Evolutionary conservation across 2,888 invertebrate genomes (phyloP).

Genomic region (Eupsilia transversa): DNA sequence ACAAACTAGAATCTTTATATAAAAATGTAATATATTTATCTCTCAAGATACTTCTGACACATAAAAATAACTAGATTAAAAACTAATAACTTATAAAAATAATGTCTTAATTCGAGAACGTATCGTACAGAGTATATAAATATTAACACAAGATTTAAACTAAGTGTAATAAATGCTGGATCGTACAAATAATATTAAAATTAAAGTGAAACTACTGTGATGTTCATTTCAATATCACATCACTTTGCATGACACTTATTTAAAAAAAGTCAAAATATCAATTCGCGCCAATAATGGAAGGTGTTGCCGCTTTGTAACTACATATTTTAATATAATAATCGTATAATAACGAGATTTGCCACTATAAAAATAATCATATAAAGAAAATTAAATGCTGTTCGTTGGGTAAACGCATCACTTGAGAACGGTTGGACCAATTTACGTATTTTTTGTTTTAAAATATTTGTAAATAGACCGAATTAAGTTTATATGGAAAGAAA

Average conservation of each 20-base stretch:
- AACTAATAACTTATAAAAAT: constrained; percentile 48
- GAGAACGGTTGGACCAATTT: too few relatives aligned
- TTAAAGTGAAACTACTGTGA: constrained; percentile 38
- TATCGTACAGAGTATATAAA: constrained; percentile 68
- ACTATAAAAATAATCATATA: not conserved
- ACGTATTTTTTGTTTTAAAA: too few relatives aligned
- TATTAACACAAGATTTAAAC: constrained; percentile 64
- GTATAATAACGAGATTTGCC: not conserved
- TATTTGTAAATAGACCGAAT: too few relatives aligned
- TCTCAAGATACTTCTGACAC: constrained; percentile 36
- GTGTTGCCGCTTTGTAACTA: constrained; percentile 16
- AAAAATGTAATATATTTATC: constrained; percentile 50
- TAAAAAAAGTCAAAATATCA: not conserved
- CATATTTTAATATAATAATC: not conserved
- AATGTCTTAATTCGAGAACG: constrained; percentile 54
- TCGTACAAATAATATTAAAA: constrained; percentile 46
- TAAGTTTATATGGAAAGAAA: too few relatives aligned
- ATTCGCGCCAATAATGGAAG: not conserved
- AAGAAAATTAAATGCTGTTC: too few relatives aligned
- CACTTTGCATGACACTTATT: constrained; percentile 39
- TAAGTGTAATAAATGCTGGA: constrained; percentile 70
- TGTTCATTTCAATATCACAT: constrained; percentile 36
- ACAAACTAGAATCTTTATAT: constrained; percentile 16
- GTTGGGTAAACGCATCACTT: too few relatives aligned
- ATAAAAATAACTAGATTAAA: constrained; percentile 42